Conservation (phyloP, 2,888 invertebrate species). For the Operophtera brumata region DNA sequence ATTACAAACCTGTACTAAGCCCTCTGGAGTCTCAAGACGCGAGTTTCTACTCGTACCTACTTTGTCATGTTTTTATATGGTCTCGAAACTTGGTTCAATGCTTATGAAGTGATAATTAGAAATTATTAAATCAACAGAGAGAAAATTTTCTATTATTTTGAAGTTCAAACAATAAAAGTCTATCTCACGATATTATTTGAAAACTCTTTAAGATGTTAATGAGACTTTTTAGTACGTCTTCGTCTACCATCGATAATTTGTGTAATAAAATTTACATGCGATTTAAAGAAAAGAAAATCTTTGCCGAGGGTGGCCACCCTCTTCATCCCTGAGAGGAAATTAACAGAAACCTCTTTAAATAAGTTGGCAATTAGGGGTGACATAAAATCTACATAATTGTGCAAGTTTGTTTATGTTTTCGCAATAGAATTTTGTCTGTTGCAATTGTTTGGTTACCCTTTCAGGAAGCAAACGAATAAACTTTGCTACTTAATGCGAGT, state of each 20-base stretch:
- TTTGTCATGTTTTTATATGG: no score
- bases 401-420: slow-evolving; percentile 75
- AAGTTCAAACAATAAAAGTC: no score
- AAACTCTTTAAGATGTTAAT: slow-evolving; percentile 41
- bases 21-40: no score
- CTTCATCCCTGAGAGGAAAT: slow-evolving; percentile 52
- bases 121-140: no score
- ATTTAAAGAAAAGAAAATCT: slow-evolving; percentile 61
- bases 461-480: slow-evolving; percentile 11
- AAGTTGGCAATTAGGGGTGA: slow-evolving; percentile 79
- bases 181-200: neutral
- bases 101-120: no score
- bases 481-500: slow-evolving; percentile 7
- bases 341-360: slow-evolving; percentile 78
- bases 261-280: slow-evolving; percentile 71
- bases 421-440: slow-evolving; percentile 61
- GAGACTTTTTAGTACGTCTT: slow-evolving; percentile 54
- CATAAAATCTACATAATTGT: slow-evolving; percentile 79
- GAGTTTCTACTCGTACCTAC: no score
- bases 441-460: slow-evolving; percentile 37
- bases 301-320: slow-evolving; percentile 36
- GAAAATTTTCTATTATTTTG: no score
- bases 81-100: no score
- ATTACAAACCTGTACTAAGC: no score
- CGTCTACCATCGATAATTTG: slow-evolving; percentile 59